Evolutionary conservation across 1,140 invertebrate species (phyloP).

Genomic region (Mesaphorura yosii): DNA sequence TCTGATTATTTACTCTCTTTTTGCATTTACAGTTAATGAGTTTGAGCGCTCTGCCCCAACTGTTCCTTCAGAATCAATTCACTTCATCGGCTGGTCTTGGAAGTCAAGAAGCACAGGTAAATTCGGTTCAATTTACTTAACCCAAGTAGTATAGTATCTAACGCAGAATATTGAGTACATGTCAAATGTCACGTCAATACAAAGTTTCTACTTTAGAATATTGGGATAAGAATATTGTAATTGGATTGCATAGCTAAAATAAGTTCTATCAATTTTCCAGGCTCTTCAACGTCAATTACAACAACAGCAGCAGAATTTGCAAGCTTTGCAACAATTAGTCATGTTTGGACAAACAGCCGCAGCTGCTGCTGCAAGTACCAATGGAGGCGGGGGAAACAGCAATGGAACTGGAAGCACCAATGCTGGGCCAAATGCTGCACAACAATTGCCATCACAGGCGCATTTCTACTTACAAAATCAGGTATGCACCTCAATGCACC

Average conservation of each 20-base stretch:
- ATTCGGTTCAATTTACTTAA: slow-evolving; percentile 1
- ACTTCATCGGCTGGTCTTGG: slow-evolving; percentile 40
- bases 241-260: not conserved
- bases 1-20: not conserved
- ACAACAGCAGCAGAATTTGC: slow-evolving; percentile 50
- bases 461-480: slow-evolving; percentile 71
- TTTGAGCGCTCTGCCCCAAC: slow-evolving; percentile 37
- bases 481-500: slow-evolving; percentile 42
- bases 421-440: slow-evolving; percentile 37
- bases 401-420: too few relatives aligned
- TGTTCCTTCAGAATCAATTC: slow-evolving; percentile 41
- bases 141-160: too few relatives aligned
- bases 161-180: slow-evolving; percentile 3
- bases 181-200: not conserved
- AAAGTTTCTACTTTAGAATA: not conserved
- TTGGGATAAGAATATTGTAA: not conserved
- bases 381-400: too few relatives aligned
- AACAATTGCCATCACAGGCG: slow-evolving; percentile 48
- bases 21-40: slow-evolving; percentile 42
- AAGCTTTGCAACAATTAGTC: slow-evolving; percentile 58
- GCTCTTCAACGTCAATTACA: slow-evolving; percentile 52
- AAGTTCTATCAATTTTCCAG: slow-evolving; percentile 25
- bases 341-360: slow-evolving; percentile 47
- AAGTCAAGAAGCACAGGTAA: slow-evolving; percentile 46
- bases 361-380: too few relatives aligned